Evolutionary conservation across 64 coral and sea anemone genomes (phyloP), one percentile per base, ranked within the genome.

Genomic region (Hydrozoanthus tunicans): DNA sequence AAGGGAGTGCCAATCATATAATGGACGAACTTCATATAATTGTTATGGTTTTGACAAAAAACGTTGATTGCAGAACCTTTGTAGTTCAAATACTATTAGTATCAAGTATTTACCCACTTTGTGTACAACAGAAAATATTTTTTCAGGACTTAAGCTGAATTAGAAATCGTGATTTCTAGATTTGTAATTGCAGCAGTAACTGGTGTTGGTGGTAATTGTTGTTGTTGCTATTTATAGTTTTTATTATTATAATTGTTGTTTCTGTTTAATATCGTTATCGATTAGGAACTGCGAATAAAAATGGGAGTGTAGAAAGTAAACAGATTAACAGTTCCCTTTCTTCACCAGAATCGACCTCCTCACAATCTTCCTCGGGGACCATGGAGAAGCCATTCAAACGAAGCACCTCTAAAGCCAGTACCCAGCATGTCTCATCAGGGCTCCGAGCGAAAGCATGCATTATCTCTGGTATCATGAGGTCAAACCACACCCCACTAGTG

Each of bases 401-500:
- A 74, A 74, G 6, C 56, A 12, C 79, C 7, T 8, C 54, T 3
- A 53, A 53, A 20, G 58, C 8, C 4, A 79, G 5, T 79, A 15
- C 6, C 3, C 57, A 72, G 12, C 3, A 54, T 43, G 17, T 7
- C 1, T n/a, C 82, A 5, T 85, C 82, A 25, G 53, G 14, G 9
- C 3, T 20, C 20, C 69, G 69, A 51, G 4, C 84, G 3, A 74
- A 74, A 57, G 69, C 84, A 2, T 88, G 84, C 5, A 59, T 88
- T 9, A 74, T 88, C 43, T 74, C 84, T 53, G 84, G 84, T 6
- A 75, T 88, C 20, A 88, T 88, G 84, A 88, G 84, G 84, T 88
- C 69, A 1, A 55, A 24, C 2, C 84, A 88, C 10, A 74, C 20
- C 14, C 56, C 69, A 3, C 6, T 15, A 11, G 26, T 73, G 9